These are phyloP conservation scores for Eublepharis macularius DNA, from an alignment of 2,113 vertebrate genomes.

Conservation along the genomic window DNA sequence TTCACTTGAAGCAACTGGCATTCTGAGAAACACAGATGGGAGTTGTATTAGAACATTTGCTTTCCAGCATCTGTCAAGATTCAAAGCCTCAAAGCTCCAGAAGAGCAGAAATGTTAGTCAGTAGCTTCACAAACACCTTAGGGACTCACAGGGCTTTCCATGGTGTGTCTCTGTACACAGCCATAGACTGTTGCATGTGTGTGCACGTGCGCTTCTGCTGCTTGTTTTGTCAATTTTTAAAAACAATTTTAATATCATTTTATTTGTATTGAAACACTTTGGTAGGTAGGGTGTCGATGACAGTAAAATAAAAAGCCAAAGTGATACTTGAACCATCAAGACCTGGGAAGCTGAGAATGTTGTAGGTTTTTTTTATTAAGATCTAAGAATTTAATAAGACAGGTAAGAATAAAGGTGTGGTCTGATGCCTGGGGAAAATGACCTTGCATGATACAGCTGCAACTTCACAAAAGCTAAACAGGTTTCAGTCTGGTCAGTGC, in stretches of 20 bases:
- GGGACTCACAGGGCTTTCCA: not conserved
- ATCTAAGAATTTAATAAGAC: not conserved
- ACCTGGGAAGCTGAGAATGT: not conserved
- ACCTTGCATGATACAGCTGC: too few species aligned
- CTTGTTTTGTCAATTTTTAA: not conserved
- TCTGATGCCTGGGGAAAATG: too few species aligned
- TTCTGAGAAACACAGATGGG: conserved; percentile 36
- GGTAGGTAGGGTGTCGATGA: not conserved
- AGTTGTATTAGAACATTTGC: conserved; percentile 17
- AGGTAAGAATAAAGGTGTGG: too few species aligned
- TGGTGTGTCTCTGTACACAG: not conserved
- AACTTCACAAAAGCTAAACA: too few species aligned
- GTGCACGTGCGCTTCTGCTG: not conserved
- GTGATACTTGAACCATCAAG: not conserved
- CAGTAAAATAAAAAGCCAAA: not conserved
- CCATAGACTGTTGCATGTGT: not conserved
- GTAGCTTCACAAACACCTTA: not conserved
- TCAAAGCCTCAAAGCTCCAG: conserved; percentile 16
- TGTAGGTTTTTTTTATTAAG: not conserved
- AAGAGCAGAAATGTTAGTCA: not conserved
- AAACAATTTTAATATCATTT: not conserved
- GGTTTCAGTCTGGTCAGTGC: too few species aligned
- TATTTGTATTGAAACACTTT: not conserved
- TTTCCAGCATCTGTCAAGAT: not conserved
- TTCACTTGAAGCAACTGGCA: conserved; percentile 1